These are phyloP conservation scores for Petromus typicus DNA, from an alignment of 2,113 vertebrate species.

Conservation along the genomic window DNA sequence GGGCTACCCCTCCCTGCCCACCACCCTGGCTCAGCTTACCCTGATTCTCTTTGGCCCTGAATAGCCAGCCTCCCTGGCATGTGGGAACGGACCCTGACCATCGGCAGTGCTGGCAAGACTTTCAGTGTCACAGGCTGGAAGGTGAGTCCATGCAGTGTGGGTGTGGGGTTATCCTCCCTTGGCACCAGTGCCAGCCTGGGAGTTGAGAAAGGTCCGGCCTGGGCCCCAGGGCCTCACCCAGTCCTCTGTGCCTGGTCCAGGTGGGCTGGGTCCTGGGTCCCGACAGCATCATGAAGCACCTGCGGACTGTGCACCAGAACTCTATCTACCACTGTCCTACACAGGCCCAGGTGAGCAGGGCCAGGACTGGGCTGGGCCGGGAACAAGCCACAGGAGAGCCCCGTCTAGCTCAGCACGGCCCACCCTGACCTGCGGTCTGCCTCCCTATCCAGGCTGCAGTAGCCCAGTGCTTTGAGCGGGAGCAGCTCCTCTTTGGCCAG, in stretches of 20 bases:
- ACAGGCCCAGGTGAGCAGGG: slow-evolving; percentile 90
- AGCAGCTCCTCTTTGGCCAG: slow-evolving; percentile 87
- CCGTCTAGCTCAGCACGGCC: background rate
- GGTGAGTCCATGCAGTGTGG: slow-evolving; percentile 82
- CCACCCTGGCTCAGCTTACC: background rate
- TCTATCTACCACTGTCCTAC: slow-evolving; percentile 94
- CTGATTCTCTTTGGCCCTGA: slow-evolving; percentile 23
- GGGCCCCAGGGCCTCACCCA: background rate
- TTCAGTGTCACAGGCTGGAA: slow-evolving; percentile 98
- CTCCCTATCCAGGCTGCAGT: slow-evolving; percentile 90
- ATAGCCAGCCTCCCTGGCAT: slow-evolving; percentile 95
- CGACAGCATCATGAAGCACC: slow-evolving; percentile 89
- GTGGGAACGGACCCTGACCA: slow-evolving; percentile 95
- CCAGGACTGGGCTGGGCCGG: fast-evolving
- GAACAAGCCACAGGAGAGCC: too few relatives aligned
- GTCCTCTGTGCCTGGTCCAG: slow-evolving; percentile 81
- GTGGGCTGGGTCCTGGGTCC: slow-evolving; percentile 95
- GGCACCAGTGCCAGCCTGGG: background rate
- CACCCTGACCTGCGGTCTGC: fast-evolving
- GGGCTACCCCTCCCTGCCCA: background rate
- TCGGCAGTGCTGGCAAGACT: slow-evolving; percentile 95
- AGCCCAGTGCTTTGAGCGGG: slow-evolving; percentile 90
- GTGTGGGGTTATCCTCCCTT: fast-evolving
- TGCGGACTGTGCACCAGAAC: slow-evolving; percentile 95
- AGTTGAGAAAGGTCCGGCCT: background rate